Conservation (phyloP, 2,113 vertebrate species). For the Ptyas mucosa region DNA sequence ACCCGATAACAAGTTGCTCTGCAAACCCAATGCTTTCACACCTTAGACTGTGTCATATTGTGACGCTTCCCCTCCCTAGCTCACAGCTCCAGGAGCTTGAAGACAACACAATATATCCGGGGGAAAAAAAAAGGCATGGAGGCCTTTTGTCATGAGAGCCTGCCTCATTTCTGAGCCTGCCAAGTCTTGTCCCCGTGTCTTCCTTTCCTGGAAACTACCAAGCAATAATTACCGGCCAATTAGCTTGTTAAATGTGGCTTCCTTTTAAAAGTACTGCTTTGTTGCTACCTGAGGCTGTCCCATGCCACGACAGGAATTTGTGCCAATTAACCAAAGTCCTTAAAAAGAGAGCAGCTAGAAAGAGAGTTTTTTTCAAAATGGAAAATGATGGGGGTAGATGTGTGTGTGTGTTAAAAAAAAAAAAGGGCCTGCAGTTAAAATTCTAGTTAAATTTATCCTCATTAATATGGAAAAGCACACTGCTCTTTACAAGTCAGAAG, state of each 20-base stretch:
- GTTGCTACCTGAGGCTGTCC: conserved; percentile 29
- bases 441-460: not conserved
- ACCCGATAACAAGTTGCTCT: not conserved
- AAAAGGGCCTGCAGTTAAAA: not conserved
- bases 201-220: not conserved
- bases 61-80: not conserved
- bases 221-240: conserved; percentile 29
- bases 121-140: not conserved
- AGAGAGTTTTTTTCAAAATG: not conserved
- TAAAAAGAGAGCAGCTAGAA: not conserved
- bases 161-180: not conserved
- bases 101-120: not conserved
- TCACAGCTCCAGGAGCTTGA: not conserved
- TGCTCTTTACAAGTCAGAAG: not conserved
- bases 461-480: not conserved
- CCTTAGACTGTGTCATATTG: not conserved
- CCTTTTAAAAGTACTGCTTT: conserved; percentile 13
- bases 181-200: not conserved
- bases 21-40: not conserved
- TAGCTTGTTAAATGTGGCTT: conserved; percentile 26
- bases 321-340: conserved; percentile 13
- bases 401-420: not conserved
- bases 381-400: not conserved
- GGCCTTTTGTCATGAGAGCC: not conserved
- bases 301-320: not conserved